Conservation (phyloP, 2,888 invertebrate species). For the Galerucella calmariensis region DNA sequence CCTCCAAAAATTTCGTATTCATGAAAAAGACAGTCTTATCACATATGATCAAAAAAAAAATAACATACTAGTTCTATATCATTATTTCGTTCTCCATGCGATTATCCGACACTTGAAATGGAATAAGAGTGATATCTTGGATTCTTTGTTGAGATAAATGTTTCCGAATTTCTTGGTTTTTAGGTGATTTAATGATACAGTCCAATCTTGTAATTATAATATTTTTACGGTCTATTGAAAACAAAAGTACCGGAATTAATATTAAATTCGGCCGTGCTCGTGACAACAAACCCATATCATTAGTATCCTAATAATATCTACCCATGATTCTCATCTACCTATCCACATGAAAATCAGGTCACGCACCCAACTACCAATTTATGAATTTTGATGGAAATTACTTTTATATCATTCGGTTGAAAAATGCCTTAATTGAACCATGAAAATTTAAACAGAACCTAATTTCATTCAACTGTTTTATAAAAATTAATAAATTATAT, state of each 20-base stretch:
- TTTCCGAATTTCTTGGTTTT: conserved; percentile 48
- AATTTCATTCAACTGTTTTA: too few relatives aligned
- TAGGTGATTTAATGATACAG: conserved; percentile 44
- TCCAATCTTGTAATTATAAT: conserved; percentile 36
- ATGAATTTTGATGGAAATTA: too few relatives aligned
- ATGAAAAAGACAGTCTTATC: conserved; percentile 34
- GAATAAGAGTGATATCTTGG: conserved; percentile 48
- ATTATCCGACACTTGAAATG: conserved; percentile 31
- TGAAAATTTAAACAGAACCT: too few relatives aligned
- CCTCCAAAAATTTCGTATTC: conserved; percentile 38
- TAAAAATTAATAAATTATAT: too few relatives aligned
- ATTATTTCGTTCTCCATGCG: conserved; percentile 30
- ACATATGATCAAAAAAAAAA: conserved; percentile 33
- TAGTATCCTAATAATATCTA: background rate
- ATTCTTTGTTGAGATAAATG: conserved; percentile 49
- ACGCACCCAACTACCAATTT: too few relatives aligned
- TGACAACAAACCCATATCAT: background rate
- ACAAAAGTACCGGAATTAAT: background rate
- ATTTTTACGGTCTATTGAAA: conserved; percentile 28
- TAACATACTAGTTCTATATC: conserved; percentile 35
- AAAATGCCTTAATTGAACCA: too few relatives aligned
- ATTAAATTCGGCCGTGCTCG: background rate
- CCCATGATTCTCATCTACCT: too few relatives aligned
- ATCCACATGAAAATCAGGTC: too few relatives aligned
- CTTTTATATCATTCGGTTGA: too few relatives aligned